phyloP scores from a whole-genome alignment of 1,140 invertebrate species.

The Batillaria attramentaria region DNA sequence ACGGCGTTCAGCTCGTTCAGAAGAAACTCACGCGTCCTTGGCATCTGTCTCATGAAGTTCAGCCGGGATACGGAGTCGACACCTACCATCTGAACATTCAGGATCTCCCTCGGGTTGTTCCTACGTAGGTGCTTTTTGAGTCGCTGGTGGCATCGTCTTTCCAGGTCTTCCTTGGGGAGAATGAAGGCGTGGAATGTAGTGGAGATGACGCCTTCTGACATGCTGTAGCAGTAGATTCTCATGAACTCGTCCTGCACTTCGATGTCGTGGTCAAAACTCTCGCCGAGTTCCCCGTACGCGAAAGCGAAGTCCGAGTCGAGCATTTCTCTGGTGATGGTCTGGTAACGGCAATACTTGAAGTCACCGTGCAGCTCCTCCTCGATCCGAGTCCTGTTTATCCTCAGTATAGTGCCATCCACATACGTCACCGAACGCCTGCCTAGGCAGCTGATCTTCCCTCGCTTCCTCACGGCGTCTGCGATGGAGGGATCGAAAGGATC shows the following conservation, averaged over 20 bases:
- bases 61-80: conserved; percentile 89
- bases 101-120: conserved; percentile 45
- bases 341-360: conserved; percentile 65
- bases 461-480: conserved; percentile 75
- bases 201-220: conserved; percentile 60
- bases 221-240: conserved; percentile 60
- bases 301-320: conserved; percentile 44
- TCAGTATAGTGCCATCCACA: conserved; percentile 56
- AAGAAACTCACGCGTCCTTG: conserved; percentile 78
- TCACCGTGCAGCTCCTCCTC: conserved; percentile 50
- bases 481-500: conserved; percentile 81
- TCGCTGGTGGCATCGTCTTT: conserved; percentile 51
- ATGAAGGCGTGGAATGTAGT: conserved; percentile 71
- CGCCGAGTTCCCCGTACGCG: conserved; percentile 28
- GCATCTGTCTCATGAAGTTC: conserved; percentile 88
- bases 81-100: conserved; percentile 83
- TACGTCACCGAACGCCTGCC: conserved; percentile 71
- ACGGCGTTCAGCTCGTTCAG: conserved; percentile 59
- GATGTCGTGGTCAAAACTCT: conserved; percentile 42
- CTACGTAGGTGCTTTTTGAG: conserved; percentile 45
- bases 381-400: conserved; percentile 58
- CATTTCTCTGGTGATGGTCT: conserved; percentile 60
- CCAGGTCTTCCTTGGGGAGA: conserved; percentile 68
- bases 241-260: conserved; percentile 61
- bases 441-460: conserved; percentile 76